Base-by-base conservation (phyloP, 1,140 invertebrate genomes). In the Drosophila orena region DNA sequence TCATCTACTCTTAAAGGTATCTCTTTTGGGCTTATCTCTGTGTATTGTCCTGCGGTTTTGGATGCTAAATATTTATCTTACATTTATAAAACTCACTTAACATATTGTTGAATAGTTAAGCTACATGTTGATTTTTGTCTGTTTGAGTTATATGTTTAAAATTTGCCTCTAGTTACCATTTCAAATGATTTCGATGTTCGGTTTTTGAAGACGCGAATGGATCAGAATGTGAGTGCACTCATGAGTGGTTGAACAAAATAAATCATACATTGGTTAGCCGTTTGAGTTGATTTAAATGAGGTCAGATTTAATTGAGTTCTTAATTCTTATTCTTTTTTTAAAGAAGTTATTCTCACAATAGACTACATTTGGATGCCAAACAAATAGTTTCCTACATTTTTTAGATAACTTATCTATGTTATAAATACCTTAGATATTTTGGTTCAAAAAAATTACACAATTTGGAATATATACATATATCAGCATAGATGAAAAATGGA, bases 91-190 rank as follows among this genome's bases (percentile, higher is more conserved):
- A 47, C 20, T 30, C 37, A 47, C 27, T 47, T 11, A 35, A 47
- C 30, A 56, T 49, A 34, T 6, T 38, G 20, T 14, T 15, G 59
- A 65, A 35, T 37, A 76, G 49, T 68, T 75, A 40, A 50, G 58
- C 30, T 73, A 74, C 34, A 30, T 52, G 35, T 55, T 56, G 46
- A 50, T 49, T 61, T 43, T 46, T 24, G 43, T 22, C 40, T 46
- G 17, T 47, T 58, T 20, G 55, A 62, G 58, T 75, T 71, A 62
- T 12, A 61, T 42, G 35, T 59, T 74, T 77, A 49, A 76, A 83
- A 72, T 69, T 73, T 73, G 57, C 68, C 69, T 53, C 42, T 42
- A 24, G 49, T 61, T 73, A 73, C 56, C 66, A 72, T 75, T 75
- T 42, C 17, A 52, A 72, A 72, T 60, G 30, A 53, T 22, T 69